These are phyloP conservation scores for Phortica magna DNA, from an alignment of 2,888 invertebrate species.

Conservation along the genomic window DNA sequence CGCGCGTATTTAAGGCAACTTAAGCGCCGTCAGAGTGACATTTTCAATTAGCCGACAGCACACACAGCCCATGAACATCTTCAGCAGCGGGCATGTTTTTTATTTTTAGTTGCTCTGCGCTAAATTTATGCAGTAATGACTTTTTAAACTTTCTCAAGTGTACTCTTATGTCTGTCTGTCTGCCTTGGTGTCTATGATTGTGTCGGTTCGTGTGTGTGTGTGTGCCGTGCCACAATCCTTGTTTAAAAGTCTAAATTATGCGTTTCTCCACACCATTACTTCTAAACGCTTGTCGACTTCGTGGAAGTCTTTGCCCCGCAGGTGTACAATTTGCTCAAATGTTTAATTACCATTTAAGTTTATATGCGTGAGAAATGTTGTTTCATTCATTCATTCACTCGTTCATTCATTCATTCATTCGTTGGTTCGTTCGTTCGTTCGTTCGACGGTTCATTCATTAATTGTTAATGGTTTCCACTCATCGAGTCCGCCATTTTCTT, in stretches of 20 bases:
- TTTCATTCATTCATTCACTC: neutral
- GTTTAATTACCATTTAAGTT: slow-evolving; percentile 26
- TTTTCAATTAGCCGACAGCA: neutral
- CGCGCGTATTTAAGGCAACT: slow-evolving; percentile 54
- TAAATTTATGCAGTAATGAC: slow-evolving; percentile 69
- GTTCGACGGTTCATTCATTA: neutral
- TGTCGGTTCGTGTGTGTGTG: neutral
- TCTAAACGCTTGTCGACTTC: neutral
- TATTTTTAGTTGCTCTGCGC: neutral
- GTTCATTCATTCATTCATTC: neutral
- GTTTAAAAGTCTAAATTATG: slow-evolving; percentile 11
- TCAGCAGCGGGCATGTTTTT: neutral
- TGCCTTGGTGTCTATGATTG: neutral
- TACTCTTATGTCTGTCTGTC: slow-evolving; percentile 25
- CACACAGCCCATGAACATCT: neutral
- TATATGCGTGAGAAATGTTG: neutral
- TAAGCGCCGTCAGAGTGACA: neutral
- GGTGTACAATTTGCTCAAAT: slow-evolving; percentile 11
- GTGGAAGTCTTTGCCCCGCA: neutral
- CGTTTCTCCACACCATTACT: neutral
- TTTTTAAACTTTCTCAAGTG: slow-evolving; percentile 61
- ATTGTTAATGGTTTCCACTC: neutral
- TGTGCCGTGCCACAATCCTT: neutral
- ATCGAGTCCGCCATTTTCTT: neutral
- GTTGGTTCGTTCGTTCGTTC: neutral